Evolutionary conservation across 2,113 vertebrate species (phyloP).

Genomic region (Callochromis pleurospilus): DNA sequence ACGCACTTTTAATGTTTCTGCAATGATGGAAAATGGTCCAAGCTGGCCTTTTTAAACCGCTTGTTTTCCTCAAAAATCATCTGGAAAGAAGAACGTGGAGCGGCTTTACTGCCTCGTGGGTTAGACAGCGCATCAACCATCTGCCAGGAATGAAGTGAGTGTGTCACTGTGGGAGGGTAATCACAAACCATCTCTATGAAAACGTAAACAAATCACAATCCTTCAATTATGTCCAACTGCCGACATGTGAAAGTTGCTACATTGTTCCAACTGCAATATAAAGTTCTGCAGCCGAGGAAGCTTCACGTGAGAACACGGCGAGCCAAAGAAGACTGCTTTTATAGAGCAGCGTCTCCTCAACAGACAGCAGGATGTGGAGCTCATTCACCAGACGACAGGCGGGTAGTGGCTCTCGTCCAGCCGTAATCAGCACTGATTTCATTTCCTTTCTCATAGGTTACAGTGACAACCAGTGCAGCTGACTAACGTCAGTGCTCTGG

Average conservation of each 20-base stretch:
- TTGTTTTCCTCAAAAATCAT: neutral
- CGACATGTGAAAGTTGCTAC: neutral
- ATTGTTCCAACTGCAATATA: neutral
- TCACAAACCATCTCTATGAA: neutral
- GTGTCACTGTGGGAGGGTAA: neutral
- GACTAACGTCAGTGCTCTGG: neutral
- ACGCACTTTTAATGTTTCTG: neutral
- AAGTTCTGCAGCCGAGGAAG: neutral
- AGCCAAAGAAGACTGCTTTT: neutral
- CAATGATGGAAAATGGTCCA: neutral
- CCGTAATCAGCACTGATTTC: neutral
- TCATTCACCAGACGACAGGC: fast-evolving
- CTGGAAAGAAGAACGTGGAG: no score
- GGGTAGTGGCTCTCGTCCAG: neutral
- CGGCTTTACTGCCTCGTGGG: neutral
- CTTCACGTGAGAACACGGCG: neutral
- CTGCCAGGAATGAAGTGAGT: neutral
- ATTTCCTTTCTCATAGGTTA: neutral
- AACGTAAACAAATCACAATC: neutral
- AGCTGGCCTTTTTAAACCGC: neutral
- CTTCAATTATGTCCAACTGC: no score
- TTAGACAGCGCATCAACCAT: neutral
- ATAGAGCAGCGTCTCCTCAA: no score
- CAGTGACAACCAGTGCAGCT: neutral
- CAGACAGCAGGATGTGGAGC: neutral